Conservation (phyloP, 2,888 invertebrate genomes). For the Synergus japonicus region DNA sequence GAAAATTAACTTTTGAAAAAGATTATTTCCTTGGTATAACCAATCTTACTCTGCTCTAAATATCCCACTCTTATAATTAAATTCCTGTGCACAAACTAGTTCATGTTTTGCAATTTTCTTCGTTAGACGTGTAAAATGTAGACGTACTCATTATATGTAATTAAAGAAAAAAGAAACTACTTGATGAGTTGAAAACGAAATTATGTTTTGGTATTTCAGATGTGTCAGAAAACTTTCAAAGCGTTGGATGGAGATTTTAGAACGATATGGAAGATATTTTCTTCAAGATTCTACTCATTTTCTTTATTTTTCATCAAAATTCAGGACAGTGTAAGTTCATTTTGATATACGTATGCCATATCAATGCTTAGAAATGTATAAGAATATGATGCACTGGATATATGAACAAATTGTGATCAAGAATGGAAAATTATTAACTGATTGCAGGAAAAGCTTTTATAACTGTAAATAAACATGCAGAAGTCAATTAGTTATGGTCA, state of each 20-base stretch:
- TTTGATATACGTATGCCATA: background rate
- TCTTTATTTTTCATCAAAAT: constrained; percentile 61
- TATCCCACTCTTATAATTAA: constrained; percentile 10
- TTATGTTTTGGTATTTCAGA: constrained; percentile 58
- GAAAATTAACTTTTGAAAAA: constrained; percentile 34
- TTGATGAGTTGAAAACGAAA: background rate
- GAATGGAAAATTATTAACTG: background rate
- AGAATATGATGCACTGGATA: background rate
- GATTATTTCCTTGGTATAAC: constrained; percentile 5
- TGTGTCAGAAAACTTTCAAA: constrained; percentile 64
- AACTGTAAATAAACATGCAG: constrained; percentile 40
- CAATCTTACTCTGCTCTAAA: constrained; percentile 27
- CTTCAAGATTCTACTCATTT: constrained; percentile 65
- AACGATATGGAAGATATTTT: constrained; percentile 70
- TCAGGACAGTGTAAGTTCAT: constrained; percentile 67
- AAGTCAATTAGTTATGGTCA: constrained; percentile 53
- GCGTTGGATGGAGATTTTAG: constrained; percentile 70
- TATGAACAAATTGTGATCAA: background rate
- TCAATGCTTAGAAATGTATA: background rate
- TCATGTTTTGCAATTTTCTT: background rate
- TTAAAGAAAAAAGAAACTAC: background rate
- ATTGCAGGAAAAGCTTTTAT: constrained; percentile 13
- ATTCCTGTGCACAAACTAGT: background rate
- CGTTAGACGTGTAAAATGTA: background rate
- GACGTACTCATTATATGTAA: background rate